phyloP scores from a whole-genome alignment of 2,797 vertebrate species.

The Tragelaphus oryx region DNA sequence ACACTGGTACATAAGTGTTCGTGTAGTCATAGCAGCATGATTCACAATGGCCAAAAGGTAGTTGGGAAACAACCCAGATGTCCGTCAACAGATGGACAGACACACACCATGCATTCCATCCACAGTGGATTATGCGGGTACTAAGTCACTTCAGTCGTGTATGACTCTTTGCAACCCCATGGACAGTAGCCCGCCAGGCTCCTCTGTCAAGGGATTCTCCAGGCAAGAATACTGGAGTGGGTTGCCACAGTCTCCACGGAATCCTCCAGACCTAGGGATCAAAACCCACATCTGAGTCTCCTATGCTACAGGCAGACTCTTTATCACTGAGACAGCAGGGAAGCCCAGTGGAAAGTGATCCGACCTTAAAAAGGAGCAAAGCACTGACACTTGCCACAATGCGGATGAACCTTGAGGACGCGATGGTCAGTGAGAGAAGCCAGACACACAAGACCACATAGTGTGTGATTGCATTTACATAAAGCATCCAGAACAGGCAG shows the following conservation, averaged over 20 bases:
- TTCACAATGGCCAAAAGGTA: neutral
- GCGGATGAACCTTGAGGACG: neutral
- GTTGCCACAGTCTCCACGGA: neutral
- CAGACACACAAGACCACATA: too few relatives aligned
- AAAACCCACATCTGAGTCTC: neutral
- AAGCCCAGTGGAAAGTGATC: neutral
- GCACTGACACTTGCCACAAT: accelerated
- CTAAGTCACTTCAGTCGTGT: neutral
- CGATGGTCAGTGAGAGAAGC: neutral
- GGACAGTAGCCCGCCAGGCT: neutral
- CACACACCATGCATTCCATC: neutral
- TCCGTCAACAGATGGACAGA: accelerated
- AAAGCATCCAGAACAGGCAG: neutral
- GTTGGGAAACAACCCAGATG: too few relatives aligned
- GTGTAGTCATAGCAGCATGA: neutral
- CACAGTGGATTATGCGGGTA: neutral
- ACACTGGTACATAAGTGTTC: neutral
- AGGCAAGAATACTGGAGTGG: neutral
- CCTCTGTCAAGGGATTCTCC: neutral
- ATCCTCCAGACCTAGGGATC: neutral
- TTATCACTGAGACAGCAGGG: neutral
- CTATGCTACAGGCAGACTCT: neutral
- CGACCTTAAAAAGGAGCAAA: neutral
- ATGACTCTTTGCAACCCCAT: neutral
- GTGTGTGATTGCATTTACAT: neutral